Conservation (phyloP, 1,140 invertebrate genomes). For the Mizuhopecten yessoensis region DNA sequence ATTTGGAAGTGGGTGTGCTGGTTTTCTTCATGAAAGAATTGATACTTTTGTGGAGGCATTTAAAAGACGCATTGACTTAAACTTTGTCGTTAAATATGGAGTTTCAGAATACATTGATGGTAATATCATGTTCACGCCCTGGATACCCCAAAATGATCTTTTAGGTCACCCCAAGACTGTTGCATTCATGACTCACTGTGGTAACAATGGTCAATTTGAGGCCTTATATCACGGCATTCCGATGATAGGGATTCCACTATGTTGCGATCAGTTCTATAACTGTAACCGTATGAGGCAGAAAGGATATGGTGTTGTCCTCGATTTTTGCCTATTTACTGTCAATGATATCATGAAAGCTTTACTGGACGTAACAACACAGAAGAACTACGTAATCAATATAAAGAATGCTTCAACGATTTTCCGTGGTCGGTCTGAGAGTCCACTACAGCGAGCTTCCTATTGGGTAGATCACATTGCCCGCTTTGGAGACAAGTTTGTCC, state of each 20-base stretch:
- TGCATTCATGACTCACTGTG: constrained; percentile 90
- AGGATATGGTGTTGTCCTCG: constrained; percentile 78
- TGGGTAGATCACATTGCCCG: constrained; percentile 63
- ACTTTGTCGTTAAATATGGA: constrained; percentile 85
- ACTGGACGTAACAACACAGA: constrained; percentile 56
- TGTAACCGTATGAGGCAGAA: constrained; percentile 75
- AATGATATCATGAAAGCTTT: constrained; percentile 72
- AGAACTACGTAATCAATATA: constrained; percentile 60
- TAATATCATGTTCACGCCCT: constrained; percentile 89
- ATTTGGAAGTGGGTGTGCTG: constrained; percentile 57
- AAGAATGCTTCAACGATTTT: constrained; percentile 64
- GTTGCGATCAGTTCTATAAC: constrained; percentile 84
- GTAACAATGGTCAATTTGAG: constrained; percentile 89
- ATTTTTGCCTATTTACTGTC: constrained; percentile 71
- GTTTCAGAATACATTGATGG: constrained; percentile 78
- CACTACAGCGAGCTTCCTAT: constrained; percentile 60
- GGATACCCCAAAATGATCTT: constrained; percentile 93
- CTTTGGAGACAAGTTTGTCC: constrained; percentile 43
- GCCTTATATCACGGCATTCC: constrained; percentile 90
- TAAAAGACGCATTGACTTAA: constrained; percentile 82
- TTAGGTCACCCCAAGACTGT: constrained; percentile 85
- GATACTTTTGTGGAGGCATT: constrained; percentile 83
- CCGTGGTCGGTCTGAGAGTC: constrained; percentile 47
- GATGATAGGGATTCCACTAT: constrained; percentile 88
- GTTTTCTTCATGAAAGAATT: constrained; percentile 46